Evolutionary conservation across 2,797 vertebrate species (phyloP), one percentile per base, ranked within the genome.

Genomic region (Eulemur rubriventer): DNA sequence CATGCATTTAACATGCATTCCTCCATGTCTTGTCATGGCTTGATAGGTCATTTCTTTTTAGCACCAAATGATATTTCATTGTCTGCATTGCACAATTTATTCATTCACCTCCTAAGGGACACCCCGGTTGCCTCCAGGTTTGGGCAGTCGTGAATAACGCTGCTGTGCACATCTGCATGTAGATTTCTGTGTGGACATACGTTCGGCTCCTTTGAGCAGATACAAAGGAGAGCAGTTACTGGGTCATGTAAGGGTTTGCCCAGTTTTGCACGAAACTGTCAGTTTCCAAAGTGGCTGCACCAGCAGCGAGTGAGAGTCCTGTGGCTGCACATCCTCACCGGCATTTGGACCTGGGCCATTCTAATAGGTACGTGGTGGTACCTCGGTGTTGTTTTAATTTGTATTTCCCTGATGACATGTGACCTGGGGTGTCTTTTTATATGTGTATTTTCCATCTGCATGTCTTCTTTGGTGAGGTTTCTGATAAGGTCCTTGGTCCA

Each of bases 361-460:
- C 30, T 10, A 6, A 24, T 6, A 24, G 80, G 41, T 9, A 0
- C 2, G 4, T 10, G 0, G 26, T 28, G 41, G 30, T 5, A 9
- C 14, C 41, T n/a, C 22, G 1, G 20, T 10, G 33, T 26, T 17
- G 18, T 17, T 48, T 65, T 4, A 2, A 17, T 28, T 67, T 24
- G 14, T 63, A 11, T 28, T 67, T 35, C 46, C 61, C 43, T 50
- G 43, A 28, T 14, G 9, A 59, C 4, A 3, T 10, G 1, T 12
- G 35, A 7, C 2, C 4, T 30, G 24, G 35, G 28, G 1, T 24
- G 38, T 30, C 4, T 28, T 59, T 30, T 7, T 13, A 10, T 18
- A 17, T 28, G 20, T 22, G 30, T 28, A 28, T 28, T 84, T 5
- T 3, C 2, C 4, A 14, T 22, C 17, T 33, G 2, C 11, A 35